Base-by-base conservation (phyloP, 1,140 invertebrate genomes). In the Drepana arcuata region DNA sequence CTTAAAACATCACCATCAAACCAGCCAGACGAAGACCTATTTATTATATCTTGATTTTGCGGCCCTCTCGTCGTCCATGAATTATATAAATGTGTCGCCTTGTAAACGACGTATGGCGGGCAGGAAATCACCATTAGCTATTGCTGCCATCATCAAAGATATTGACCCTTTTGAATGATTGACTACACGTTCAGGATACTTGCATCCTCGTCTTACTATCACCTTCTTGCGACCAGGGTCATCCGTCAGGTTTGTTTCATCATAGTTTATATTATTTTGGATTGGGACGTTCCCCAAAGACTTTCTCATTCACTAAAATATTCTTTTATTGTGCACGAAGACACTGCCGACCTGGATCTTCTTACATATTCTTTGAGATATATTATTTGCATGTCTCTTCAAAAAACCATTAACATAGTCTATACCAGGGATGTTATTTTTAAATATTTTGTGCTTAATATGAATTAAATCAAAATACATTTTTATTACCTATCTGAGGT, bases 251-350 rank as follows among this genome's bases (percentile, higher is more conserved):
- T 72, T 70, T 38, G 69, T 70, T 27, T 74, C 63, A 36, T 74
- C 63, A 37, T 70, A 78, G 41, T 80, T 75, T 15, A 71, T 18
- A 7, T 75, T 66, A 34, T 62, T 58, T 15, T 4, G 1, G 7
- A 14, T 12, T 2, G 24, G 34, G 4, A 44, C 34, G 7, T 14
- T 28, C 18, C 28, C 4, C 24, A 26, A 10, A 4, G 24, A 7
- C 10, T 4, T 26, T 26, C 24, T 2, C 6, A 10, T 26, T 68
- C 26, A 5, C 7, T 26, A 36, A 43, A 48, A 43, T 64, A 74
- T 16, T 48, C 46, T 27, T 31, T 39, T 14, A 51, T 38, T 31
- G 21, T 44, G 14, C 30, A 6, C 14, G 29, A 10, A 23, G 26
- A 47, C 14, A 45, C 39, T 25, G 41, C 49, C 18, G 60, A 56